Evolutionary conservation across 2,888 invertebrate species (phyloP).

Genomic region (Diarsia brunnea): DNA sequence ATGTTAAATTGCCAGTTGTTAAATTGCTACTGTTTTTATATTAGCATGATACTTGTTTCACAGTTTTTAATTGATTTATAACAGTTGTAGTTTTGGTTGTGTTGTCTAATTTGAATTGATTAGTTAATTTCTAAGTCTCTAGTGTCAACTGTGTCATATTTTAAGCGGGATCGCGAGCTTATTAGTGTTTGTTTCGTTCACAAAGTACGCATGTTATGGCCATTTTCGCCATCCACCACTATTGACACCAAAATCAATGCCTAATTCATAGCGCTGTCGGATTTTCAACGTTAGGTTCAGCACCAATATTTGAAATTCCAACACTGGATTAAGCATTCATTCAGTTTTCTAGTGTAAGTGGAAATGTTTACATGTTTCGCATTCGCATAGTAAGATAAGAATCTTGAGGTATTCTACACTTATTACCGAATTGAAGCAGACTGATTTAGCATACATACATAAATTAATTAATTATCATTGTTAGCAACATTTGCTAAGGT

Average conservation of each 20-base stretch:
- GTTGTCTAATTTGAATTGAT: conserved; percentile 26
- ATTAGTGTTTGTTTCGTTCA: neutral
- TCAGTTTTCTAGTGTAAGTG: neutral
- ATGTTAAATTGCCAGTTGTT: conserved; percentile 62
- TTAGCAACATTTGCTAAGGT: conserved; percentile 47
- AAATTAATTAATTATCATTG: conserved; percentile 32
- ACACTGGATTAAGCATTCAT: neutral
- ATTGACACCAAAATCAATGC: neutral
- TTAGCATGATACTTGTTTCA: conserved; percentile 64
- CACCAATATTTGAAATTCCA: neutral
- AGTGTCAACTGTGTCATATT: conserved; percentile 33
- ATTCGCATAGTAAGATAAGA: conserved; percentile 15
- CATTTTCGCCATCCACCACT: neutral
- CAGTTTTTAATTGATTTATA: conserved; percentile 65
- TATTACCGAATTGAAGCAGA: conserved; percentile 44
- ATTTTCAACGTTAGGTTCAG: neutral
- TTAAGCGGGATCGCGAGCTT: conserved; percentile 20
- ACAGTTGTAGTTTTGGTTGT: conserved; percentile 19
- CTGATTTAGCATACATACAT: conserved; percentile 52
- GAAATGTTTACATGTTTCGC: neutral
- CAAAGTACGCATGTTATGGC: conserved; percentile 7
- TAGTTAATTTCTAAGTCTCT: neutral
- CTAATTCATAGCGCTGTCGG: neutral
- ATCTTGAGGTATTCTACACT: conserved; percentile 1
- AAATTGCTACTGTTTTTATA: conserved; percentile 67